Conservation (phyloP, 2,113 vertebrate genomes). For the Atractosteus spatula region DNA sequence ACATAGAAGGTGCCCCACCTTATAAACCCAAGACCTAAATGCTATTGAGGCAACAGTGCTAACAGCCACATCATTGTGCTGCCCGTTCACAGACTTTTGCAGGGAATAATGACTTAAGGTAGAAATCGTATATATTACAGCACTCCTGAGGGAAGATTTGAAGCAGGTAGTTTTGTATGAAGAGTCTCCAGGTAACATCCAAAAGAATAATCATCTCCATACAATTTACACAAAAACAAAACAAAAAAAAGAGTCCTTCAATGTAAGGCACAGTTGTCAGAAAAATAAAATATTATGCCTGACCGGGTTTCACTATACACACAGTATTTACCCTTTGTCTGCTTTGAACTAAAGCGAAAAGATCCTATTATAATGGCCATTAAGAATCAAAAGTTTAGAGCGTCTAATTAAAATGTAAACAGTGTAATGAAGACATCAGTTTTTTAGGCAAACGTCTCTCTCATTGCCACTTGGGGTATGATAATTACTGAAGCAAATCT, state of each 20-base stretch:
- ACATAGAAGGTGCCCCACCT: too few relatives aligned
- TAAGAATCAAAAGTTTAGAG: conserved; percentile 83
- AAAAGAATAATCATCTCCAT: conserved; percentile 27
- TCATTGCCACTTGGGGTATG: conserved; percentile 91
- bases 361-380: conserved; percentile 62
- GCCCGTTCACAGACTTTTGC: too few relatives aligned
- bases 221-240: conserved; percentile 21
- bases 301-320: conserved; percentile 9
- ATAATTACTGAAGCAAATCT: conserved; percentile 96
- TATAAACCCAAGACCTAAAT: too few relatives aligned
- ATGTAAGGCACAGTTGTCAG: conserved; percentile 8
- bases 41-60: too few relatives aligned
- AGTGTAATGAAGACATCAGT: conserved; percentile 96
- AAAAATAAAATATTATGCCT: conserved; percentile 10
- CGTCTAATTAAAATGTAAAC: conserved; percentile 99
- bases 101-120: too few relatives aligned
- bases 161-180: conserved; percentile 12
- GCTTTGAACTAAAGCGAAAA: conserved; percentile 34
- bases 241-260: background rate
- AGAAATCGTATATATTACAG: conserved; percentile 2
- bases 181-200: conserved; percentile 7
- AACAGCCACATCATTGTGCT: too few relatives aligned
- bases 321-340: conserved; percentile 23
- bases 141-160: conserved; percentile 11
- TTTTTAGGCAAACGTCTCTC: conserved; percentile 94